A percentile compares a stretch with the other conserved stretches of the same genome.
Conservation (phyloP, 2,888 invertebrate genomes). For the Cepaea hortensis region DNA sequence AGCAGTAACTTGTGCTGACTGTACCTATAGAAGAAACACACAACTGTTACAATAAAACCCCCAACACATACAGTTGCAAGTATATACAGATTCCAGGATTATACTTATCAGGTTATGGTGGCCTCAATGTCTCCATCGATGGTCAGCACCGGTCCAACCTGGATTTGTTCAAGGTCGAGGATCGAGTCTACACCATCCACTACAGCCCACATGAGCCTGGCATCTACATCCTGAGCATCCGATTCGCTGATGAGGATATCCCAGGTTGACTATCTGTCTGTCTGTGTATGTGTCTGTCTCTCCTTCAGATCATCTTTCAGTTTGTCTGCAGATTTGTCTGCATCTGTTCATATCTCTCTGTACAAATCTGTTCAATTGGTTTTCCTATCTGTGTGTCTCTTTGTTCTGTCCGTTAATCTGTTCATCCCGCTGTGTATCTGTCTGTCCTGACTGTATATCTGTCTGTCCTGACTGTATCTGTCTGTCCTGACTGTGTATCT, state of each 20-base stretch:
- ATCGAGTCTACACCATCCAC: conserved; percentile 92
- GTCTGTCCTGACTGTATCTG: too few relatives aligned
- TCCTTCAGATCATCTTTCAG: not conserved
- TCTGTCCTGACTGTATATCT: too few relatives aligned
- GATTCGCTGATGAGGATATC: conserved; percentile 86
- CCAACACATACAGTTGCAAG: too few relatives aligned
- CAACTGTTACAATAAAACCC: too few relatives aligned
- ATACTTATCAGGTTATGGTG: conserved; percentile 84
- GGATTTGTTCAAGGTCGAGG: conserved; percentile 95
- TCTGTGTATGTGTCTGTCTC: not conserved
- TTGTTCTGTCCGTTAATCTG: too few relatives aligned
- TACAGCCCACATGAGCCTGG: conserved; percentile 97
- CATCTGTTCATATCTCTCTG: too few relatives aligned
- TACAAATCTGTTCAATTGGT: too few relatives aligned
- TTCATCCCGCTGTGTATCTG: too few relatives aligned
- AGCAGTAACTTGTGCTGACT: too few relatives aligned
- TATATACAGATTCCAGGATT: not conserved
- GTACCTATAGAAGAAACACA: too few relatives aligned
- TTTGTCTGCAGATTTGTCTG: not conserved
- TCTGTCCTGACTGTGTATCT: too few relatives aligned
- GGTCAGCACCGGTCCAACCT: conserved; percentile 93
- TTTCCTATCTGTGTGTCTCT: too few relatives aligned
- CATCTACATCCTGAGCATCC: conserved; percentile 95
- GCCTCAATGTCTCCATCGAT: conserved; percentile 93
- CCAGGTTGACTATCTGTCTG: conserved; percentile 60